These are phyloP conservation scores for Serinus canaria DNA, from an alignment of 2,113 vertebrate species.

Conservation along the genomic window DNA sequence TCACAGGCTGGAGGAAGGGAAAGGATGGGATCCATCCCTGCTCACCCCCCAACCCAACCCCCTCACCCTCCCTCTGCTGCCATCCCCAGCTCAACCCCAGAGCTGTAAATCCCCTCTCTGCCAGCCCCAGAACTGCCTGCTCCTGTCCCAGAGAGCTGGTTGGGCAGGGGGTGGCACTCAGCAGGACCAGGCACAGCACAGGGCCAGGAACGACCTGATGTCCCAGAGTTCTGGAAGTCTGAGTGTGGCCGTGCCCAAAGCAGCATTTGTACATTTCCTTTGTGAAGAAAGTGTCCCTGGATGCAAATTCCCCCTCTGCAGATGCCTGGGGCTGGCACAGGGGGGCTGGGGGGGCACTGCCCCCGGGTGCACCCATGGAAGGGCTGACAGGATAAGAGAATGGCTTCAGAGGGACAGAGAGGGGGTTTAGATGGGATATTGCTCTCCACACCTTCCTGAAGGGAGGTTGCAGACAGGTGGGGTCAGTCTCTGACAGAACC, in stretches of 20 bases:
- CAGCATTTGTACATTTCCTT: background rate
- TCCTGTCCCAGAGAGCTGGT: background rate
- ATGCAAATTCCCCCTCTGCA: background rate
- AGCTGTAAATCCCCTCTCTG: background rate
- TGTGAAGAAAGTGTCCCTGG: background rate
- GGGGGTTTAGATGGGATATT: background rate
- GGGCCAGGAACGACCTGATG: background rate
- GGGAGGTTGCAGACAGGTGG: too few relatives aligned
- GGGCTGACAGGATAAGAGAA: background rate
- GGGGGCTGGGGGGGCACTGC: accelerated
- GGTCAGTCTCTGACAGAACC: too few relatives aligned
- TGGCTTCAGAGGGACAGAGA: background rate
- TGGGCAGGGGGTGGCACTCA: background rate
- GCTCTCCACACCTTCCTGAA: too few relatives aligned
- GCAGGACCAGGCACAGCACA: background rate
- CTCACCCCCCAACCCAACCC: background rate
- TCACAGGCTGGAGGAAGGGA: background rate
- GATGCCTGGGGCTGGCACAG: accelerated
- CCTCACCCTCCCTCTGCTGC: background rate
- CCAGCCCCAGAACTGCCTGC: background rate
- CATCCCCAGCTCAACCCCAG: background rate
- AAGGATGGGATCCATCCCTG: background rate
- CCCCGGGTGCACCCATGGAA: accelerated
- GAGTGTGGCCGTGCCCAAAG: background rate
- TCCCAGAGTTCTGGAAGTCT: background rate